Evolutionary conservation across 1,140 invertebrate species (phyloP), one percentile per base, ranked within the genome.

Genomic region (Sitobion miscanthi): DNA sequence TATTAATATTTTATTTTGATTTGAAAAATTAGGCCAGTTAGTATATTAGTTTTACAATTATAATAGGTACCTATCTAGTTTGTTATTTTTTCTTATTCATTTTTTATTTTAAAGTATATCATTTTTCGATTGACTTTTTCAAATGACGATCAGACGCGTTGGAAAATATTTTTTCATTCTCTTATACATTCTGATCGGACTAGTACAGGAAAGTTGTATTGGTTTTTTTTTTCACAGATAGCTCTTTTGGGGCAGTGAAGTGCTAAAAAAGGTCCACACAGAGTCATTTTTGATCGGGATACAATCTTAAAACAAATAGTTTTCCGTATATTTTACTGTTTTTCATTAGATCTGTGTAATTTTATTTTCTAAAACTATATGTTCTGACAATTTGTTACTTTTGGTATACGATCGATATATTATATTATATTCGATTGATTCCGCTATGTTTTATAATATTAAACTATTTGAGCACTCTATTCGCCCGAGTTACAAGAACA

Each of bases 261-360:
- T 77, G 62, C 30, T n/a, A 77, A 77, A 77, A 69, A 77, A 77
- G 30, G 62, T 77, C 62, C 62, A n/a, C 62, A 77, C n/a, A 77
- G 30, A 17, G 30, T 4, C 62, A 77, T 77, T 77, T 17, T 77
- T 14, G 62, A 77, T 77, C 62, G 62, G 62, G 30, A 77, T 77
- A 77, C 62, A 77, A 77, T 77, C n/a, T 77, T 77, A 77, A 77
- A 77, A 35, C n/a, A 77, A 77, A 77, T 77, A 77, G 62, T 77
- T 77, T 77, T 77, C n/a, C n/a, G 30, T 77, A 35, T 77, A 77
- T 77, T 77, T 77, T 77, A 77, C 62, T 77, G 62, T 77, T 77
- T 77, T 77, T 69, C 62, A 69, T 69, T 77, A 77, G 30, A 77
- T n/a, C 62, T 77, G 17, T 77, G n/a, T 77, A 77, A 77, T 77